These are phyloP conservation scores for Hydrocynus forskahlii DNA, from an alignment of 2,797 vertebrate genomes.

Conservation along the genomic window DNA sequence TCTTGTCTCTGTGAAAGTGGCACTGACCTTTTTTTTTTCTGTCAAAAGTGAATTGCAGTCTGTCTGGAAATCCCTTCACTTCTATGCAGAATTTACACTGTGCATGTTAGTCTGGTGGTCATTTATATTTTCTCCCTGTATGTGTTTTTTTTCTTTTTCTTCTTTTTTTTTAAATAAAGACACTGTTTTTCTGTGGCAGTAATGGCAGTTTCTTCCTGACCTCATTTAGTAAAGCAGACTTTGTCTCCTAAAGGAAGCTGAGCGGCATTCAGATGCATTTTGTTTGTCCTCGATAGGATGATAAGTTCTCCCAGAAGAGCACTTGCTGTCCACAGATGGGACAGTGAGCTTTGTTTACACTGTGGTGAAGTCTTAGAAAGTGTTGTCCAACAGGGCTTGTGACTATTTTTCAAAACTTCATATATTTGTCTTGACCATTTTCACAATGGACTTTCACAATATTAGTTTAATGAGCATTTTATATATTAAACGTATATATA, in stretches of 20 bases:
- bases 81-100: conserved; percentile 32
- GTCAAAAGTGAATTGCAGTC: conserved; percentile 45
- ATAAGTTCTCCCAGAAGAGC: neutral
- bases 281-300: conserved; percentile 14
- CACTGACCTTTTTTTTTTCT: conserved; percentile 47
- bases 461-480: too few relatives aligned
- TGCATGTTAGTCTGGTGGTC: conserved; percentile 10
- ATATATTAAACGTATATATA: too few relatives aligned
- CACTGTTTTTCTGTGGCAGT: conserved; percentile 30
- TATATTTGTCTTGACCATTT: too few relatives aligned
- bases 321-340: neutral
- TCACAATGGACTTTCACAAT: too few relatives aligned
- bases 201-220: conserved; percentile 25
- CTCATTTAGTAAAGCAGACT: neutral
- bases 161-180: conserved; percentile 48
- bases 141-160: neutral
- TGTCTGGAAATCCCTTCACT: conserved; percentile 29
- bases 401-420: neutral
- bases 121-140: conserved; percentile 4
- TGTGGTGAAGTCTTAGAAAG: neutral
- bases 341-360: neutral
- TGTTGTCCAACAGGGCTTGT: neutral
- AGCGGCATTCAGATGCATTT: neutral
- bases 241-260: neutral
- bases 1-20: conserved; percentile 45